Conservation (phyloP, 2,797 vertebrate species). For the Eospalax fontanierii region DNA sequence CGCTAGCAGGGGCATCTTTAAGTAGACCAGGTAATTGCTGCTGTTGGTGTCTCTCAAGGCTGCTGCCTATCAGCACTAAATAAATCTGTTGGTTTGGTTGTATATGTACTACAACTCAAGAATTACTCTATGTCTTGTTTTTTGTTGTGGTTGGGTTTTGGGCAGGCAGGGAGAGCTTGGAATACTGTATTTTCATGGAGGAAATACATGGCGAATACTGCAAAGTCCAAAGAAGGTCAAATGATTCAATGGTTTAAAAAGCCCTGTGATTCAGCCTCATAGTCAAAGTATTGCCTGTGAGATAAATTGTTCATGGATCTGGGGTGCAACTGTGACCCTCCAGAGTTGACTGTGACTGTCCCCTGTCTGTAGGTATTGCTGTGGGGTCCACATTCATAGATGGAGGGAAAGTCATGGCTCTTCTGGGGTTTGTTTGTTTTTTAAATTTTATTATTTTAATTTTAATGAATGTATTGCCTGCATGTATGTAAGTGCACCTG, state of each 20-base stretch:
- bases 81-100: slow-evolving; percentile 82
- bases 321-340: background rate
- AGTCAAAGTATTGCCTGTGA: background rate
- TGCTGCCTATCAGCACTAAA: slow-evolving; percentile 86
- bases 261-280: background rate
- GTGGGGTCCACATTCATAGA: background rate
- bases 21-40: slow-evolving; percentile 81
- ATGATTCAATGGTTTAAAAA: slow-evolving; percentile 13
- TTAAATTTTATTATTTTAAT: too few species aligned
- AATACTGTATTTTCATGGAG: background rate
- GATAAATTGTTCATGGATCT: background rate
- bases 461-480: too few species aligned
- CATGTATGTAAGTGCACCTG: too few species aligned
- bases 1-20: slow-evolving; percentile 68
- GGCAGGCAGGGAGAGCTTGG: background rate
- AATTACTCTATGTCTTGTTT: slow-evolving; percentile 36
- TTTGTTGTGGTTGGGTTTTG: background rate
- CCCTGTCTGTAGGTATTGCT: background rate
- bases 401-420: background rate
- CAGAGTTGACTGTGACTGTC: background rate
- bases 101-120: slow-evolving; percentile 76
- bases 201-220: slow-evolving; percentile 10
- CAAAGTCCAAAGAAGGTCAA: slow-evolving; percentile 1
- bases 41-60: slow-evolving; percentile 79
- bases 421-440: too few species aligned